Evolutionary conservation across 2,113 vertebrate species (phyloP).

Genomic region (Mixornis gularis): DNA sequence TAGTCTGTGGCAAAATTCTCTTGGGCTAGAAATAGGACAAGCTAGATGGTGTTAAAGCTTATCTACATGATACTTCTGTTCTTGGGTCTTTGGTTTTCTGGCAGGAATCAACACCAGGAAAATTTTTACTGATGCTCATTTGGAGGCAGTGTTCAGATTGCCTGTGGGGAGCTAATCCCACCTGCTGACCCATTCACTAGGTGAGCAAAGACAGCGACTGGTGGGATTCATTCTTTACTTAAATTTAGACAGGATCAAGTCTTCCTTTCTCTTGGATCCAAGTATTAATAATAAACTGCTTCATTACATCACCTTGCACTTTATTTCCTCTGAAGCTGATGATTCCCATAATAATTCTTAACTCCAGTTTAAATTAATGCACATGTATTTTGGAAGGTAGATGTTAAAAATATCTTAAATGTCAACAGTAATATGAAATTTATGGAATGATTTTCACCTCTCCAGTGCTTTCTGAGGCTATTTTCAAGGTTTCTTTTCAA

Average conservation of each 20-base stretch:
- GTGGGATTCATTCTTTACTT: neutral
- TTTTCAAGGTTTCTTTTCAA: slow-evolving; percentile 2
- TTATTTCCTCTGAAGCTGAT: neutral
- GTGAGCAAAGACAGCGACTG: neutral
- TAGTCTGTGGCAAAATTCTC: neutral
- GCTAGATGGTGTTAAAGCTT: neutral
- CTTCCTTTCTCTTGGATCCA: neutral
- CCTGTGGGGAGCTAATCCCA: neutral
- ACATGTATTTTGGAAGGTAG: neutral
- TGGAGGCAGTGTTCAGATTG: neutral
- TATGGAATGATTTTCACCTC: neutral
- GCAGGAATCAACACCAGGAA: neutral
- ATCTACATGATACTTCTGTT: neutral
- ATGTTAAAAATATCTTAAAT: neutral
- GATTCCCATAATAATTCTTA: neutral
- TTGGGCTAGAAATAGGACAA: neutral
- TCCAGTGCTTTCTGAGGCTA: neutral
- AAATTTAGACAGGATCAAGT: neutral
- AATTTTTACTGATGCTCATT: neutral
- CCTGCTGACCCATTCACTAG: neutral
- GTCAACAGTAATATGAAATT: neutral
- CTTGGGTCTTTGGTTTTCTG: neutral
- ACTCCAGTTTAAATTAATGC: neutral
- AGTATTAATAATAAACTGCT: neutral
- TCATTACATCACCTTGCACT: neutral